Evolutionary conservation across 2,797 vertebrate species (phyloP).

Genomic region (Mustela erminea): DNA sequence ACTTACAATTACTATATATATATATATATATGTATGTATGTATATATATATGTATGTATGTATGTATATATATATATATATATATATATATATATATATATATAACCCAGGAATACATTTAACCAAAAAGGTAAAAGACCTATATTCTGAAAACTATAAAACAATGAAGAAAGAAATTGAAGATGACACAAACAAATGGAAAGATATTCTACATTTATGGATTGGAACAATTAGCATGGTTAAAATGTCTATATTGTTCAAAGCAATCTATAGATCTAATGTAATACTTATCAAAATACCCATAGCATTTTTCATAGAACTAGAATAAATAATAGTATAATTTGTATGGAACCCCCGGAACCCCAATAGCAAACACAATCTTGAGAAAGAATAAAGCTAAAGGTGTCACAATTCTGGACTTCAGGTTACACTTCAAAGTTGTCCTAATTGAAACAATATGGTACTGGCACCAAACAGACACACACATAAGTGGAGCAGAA

Average conservation of each 20-base stretch:
- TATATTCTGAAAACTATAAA: background rate
- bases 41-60: background rate
- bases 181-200: background rate
- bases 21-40: background rate
- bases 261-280: background rate
- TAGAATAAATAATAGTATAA: background rate
- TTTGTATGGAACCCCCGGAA: background rate
- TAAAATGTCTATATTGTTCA: background rate
- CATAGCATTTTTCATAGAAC: background rate
- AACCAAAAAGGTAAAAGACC: background rate
- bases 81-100: background rate
- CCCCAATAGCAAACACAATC: background rate
- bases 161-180: background rate
- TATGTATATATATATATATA: background rate
- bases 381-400: background rate
- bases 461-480: background rate
- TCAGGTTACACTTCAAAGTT: background rate
- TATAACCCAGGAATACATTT: background rate
- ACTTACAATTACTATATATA: background rate
- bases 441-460: background rate
- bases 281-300: background rate
- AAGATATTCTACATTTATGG: background rate
- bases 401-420: background rate
- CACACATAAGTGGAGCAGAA: background rate
- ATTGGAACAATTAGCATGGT: background rate